Evolutionary conservation across 1,140 invertebrate species (phyloP), one percentile per base, ranked within the genome.

Genomic region (Trachelipus rathkii): DNA sequence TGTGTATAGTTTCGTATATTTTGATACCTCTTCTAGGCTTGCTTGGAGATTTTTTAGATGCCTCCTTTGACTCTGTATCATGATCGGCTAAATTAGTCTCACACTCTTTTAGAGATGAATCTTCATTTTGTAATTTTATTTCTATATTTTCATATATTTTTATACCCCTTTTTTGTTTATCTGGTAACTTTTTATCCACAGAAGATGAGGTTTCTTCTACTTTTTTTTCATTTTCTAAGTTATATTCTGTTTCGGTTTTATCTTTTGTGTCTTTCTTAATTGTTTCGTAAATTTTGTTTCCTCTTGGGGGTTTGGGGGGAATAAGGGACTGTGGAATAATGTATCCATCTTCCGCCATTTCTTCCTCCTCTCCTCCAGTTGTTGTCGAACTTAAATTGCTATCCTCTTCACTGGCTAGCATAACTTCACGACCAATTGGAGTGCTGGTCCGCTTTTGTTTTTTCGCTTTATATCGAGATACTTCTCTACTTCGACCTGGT

Each of bases 391-490:
- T 19, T 68, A 33, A 10, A 13, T 24, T 66, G 13, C 24, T 43
- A 43, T 60, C 33, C 44, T 75, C 73, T n/a, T 24, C 10, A 11
- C 23, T 66, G 19, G 53, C 73, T 19, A 67, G 45, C 60, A 66
- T n/a, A 4, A 43, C 21, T 13, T 66, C 76, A 7, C 67, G 15
- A n/a, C 44, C 43, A 19, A 79, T 67, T 3, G 80, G 80, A 8
- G 80, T 81, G 21, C 77, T 75, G 23, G 75, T 77, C 15, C 80
- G 69, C 50, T 79, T 77, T 60, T 79, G 80, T 44, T 75, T 72
- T 10, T 69, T 45, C 0, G 73, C 73, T 60, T 74, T 72, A 67
- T 78, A 79, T 33, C 79, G 44, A 43, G 73, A 68, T 46, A 68
- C 67, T 75, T 75, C 73, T 67, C 73, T 67, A 44, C 68, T 75